These are phyloP conservation scores for Tipula confusa DNA, from an alignment of 2,888 invertebrate species.

Conservation along the genomic window DNA sequence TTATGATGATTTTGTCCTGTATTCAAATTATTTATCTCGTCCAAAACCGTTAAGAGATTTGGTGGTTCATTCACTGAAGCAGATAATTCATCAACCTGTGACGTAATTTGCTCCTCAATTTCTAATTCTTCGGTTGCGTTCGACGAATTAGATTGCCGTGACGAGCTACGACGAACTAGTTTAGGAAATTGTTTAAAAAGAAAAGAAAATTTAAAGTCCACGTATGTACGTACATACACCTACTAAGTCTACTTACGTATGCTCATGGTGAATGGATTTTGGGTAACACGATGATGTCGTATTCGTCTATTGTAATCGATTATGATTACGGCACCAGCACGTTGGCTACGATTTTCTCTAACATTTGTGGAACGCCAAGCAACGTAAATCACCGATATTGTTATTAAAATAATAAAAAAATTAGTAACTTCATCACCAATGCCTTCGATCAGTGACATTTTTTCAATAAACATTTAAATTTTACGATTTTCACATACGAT, in stretches of 20 bases:
- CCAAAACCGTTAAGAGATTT: background rate
- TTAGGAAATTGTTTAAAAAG: background rate
- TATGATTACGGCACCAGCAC: conserved; percentile 37
- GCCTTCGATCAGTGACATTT: conserved; percentile 74
- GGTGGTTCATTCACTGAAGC: conserved; percentile 31
- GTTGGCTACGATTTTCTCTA: conserved; percentile 37
- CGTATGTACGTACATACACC: too few species aligned
- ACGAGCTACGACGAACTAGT: conserved; percentile 35
- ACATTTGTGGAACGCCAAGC: conserved; percentile 70
- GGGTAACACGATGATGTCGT: conserved; percentile 35
- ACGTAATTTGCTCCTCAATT: conserved; percentile 28
- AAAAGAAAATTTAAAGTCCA: background rate
- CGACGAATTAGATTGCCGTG: conserved; percentile 40
- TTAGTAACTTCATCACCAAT: conserved; percentile 79
- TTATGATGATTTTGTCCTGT: conserved; percentile 36
- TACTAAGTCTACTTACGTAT: conserved; percentile 15
- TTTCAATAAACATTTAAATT: conserved; percentile 37
- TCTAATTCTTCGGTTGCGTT: conserved; percentile 47
- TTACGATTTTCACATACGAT: background rate
- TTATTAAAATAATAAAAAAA: conserved; percentile 59
- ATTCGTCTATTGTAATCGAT: conserved; percentile 38
- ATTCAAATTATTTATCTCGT: conserved; percentile 35
- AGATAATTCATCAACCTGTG: conserved; percentile 34
- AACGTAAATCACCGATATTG: conserved; percentile 55
- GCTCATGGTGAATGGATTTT: conserved; percentile 32